phyloP scores from a whole-genome alignment of 1,140 invertebrate genomes.

The Asbolus verrucosus region DNA sequence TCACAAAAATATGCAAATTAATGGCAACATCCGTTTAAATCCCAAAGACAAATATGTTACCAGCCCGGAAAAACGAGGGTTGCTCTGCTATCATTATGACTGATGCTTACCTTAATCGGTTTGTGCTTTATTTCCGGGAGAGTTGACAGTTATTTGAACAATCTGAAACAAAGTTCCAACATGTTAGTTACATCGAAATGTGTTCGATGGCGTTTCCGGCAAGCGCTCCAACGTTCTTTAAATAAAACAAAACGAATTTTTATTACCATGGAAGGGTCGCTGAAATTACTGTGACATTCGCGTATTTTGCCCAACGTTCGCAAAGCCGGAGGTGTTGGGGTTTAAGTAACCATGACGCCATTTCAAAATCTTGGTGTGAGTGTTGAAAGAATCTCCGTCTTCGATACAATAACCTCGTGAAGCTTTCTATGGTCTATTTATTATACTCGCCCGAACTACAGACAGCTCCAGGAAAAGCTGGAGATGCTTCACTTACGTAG shows the following conservation, averaged over 20 bases:
- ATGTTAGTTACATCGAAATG: no score
- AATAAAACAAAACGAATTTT: conserved; percentile 5
- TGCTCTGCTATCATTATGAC: not conserved
- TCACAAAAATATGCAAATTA: not conserved
- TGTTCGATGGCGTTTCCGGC: no score
- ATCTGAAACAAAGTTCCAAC: conserved; percentile 20
- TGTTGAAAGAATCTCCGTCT: not conserved
- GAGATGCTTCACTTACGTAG: not conserved
- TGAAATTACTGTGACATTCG: not conserved
- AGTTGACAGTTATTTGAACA: not conserved
- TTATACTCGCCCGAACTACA: not conserved
- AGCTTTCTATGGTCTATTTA: conserved; percentile 18
- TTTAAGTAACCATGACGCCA: not conserved
- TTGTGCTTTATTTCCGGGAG: conserved; percentile 10
- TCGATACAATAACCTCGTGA: conserved; percentile 15
- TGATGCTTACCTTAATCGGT: conserved; percentile 28
- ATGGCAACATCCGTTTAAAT: not conserved
- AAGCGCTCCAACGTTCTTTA: no score
- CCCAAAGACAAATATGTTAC: not conserved
- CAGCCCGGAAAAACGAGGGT: not conserved
- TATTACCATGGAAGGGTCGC: no score
- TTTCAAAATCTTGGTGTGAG: not conserved
- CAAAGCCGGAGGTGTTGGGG: not conserved
- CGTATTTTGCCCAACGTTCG: no score
- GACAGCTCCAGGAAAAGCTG: conserved; percentile 1